A percentile compares a stretch with the other conserved stretches of the same genome.
phyloP scores from a whole-genome alignment of 1,140 invertebrate species.

The Lordiphosa mommai region DNA sequence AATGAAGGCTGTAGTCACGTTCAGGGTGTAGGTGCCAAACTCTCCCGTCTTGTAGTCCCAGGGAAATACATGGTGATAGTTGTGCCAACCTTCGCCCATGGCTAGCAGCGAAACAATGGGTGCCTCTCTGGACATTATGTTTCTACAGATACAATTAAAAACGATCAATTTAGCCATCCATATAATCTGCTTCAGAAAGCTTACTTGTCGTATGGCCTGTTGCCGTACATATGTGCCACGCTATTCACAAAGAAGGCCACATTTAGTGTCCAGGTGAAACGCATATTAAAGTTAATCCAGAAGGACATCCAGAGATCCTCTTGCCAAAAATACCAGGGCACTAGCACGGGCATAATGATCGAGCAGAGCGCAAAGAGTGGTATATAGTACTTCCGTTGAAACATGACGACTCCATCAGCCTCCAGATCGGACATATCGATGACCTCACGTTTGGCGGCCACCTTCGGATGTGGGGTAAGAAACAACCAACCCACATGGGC shows the following conservation, averaged over 20 bases:
- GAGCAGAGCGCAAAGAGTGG: constrained; percentile 88
- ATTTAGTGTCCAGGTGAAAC: constrained; percentile 92
- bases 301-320: constrained; percentile 90
- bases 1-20: constrained; percentile 87
- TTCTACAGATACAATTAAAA: constrained; percentile 79
- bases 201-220: constrained; percentile 93
- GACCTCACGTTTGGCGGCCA: constrained; percentile 87
- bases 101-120: constrained; percentile 85
- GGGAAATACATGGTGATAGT: constrained; percentile 93
- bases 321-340: constrained; percentile 92
- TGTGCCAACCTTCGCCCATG: constrained; percentile 94
- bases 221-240: constrained; percentile 93
- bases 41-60: constrained; percentile 93
- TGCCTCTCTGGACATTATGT: constrained; percentile 88
- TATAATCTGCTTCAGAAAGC: constrained; percentile 17
- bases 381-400: constrained; percentile 90
- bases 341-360: constrained; percentile 87
- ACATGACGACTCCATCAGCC: constrained; percentile 90
- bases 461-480: constrained; percentile 87
- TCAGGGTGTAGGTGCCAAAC: constrained; percentile 84
- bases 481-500: constrained; percentile 91
- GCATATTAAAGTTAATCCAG: constrained; percentile 90
- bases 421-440: constrained; percentile 92
- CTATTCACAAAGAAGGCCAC: constrained; percentile 96
- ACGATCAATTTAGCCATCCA: not conserved